A percentile compares a stretch with the other conserved stretches of the same genome.
Conservation (phyloP, 2,888 invertebrate species). For the Horisme vitalbata region DNA sequence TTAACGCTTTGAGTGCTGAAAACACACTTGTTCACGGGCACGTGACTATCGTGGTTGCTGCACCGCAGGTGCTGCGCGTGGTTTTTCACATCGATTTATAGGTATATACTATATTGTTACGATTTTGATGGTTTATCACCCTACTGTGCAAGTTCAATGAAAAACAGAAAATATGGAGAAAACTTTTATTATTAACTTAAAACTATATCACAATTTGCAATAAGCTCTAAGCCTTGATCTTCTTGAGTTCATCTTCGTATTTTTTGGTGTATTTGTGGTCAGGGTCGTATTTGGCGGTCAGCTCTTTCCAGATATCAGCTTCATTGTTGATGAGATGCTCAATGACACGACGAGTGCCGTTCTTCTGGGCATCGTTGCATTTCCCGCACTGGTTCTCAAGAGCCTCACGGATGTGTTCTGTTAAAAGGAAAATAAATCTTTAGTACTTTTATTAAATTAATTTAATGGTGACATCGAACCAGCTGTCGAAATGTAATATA, state of each 20-base stretch:
- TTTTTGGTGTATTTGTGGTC: slow-evolving; percentile 42
- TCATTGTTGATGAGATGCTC: slow-evolving; percentile 55
- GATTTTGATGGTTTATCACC: too few species aligned
- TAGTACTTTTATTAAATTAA: too few species aligned
- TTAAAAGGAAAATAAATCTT: background rate
- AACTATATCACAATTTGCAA: slow-evolving; percentile 9
- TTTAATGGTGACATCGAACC: too few species aligned
- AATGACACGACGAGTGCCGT: slow-evolving; percentile 49
- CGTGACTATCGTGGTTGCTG: too few species aligned
- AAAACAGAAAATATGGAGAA: background rate
- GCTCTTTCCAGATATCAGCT: slow-evolving; percentile 46
- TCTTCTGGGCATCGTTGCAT: slow-evolving; percentile 42
- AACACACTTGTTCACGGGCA: too few species aligned
- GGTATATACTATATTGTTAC: too few species aligned
- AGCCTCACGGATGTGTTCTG: slow-evolving; percentile 38
- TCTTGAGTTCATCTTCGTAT: slow-evolving; percentile 51
- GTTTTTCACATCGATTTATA: too few species aligned
- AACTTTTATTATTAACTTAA: slow-evolving; percentile 4
- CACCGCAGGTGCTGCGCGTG: too few species aligned
- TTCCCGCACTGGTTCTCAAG: slow-evolving; percentile 47
- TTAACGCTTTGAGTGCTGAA: too few species aligned
- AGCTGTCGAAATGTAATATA: too few species aligned
- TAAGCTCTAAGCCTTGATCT: slow-evolving; percentile 42
- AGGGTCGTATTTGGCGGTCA: slow-evolving; percentile 61
- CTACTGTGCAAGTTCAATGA: too few species aligned